Evolutionary conservation across 2,888 invertebrate genomes (phyloP).

Genomic region (Polymixis flavicincta): DNA sequence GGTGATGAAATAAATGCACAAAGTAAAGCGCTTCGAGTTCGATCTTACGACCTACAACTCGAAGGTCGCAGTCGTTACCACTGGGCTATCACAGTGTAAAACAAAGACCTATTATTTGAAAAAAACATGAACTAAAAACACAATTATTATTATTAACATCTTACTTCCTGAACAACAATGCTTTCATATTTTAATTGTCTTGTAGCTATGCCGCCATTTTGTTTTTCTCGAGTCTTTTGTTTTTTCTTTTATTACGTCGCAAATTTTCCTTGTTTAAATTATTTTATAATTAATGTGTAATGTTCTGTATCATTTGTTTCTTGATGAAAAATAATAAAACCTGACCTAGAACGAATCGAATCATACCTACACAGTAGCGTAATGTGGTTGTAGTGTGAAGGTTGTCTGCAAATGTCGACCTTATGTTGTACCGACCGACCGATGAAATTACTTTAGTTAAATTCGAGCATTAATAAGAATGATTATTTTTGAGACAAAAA

Average conservation of each 20-base stretch:
- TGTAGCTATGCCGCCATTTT: conserved; percentile 3
- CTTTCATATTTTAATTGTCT: conserved; percentile 14
- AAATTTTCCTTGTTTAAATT: neutral
- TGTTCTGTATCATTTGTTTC: neutral
- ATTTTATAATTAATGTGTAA: neutral
- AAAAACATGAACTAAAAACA: conserved; percentile 2
- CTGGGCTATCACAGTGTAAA: neutral
- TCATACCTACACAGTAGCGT: no score
- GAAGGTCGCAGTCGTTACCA: no score
- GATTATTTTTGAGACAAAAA: no score
- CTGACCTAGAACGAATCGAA: no score
- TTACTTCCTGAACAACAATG: conserved; percentile 21
- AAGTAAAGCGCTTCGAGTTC: no score
- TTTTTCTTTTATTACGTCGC: neutral
- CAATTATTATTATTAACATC: conserved; percentile 28
- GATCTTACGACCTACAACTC: no score
- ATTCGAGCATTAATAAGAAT: no score
- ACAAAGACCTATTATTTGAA: neutral
- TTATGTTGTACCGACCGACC: no score
- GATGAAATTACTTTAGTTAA: no score
- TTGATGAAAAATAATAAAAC: neutral
- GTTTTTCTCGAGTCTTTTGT: conserved; percentile 12
- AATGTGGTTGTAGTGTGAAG: no score
- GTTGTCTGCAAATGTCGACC: no score
- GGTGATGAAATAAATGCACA: no score